Evolutionary conservation across 2,797 vertebrate genomes (phyloP), one percentile per base, ranked within the genome.

Genomic region (Acipenser oxyrinchus): DNA sequence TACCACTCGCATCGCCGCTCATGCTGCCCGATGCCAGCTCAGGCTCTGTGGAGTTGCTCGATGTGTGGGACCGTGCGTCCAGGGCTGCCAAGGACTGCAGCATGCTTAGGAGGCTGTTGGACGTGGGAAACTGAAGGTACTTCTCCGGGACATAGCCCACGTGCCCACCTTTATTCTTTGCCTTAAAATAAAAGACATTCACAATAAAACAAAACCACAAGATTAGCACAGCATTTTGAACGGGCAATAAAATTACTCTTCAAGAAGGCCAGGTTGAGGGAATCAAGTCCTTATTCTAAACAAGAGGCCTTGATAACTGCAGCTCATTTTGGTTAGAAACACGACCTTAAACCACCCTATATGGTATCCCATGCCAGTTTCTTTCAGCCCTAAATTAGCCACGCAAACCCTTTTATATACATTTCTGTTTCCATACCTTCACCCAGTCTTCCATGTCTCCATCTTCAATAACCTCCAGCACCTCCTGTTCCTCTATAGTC

Each of bases 401-500:
- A 37, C 37, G 37, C 37, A 37, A 37, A 37, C 37, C 37, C 37
- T 37, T 37, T 37, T 37, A 37, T 37, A 37, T 37, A 37, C 37
- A 37, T 37, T 37, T 37, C 52, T 9, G 52, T 49, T 23, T 4
- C 8, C 61, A 6, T 88, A 99, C 96, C 94, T 99, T 99, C 70
- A 99, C 96, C 96, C 96, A 99, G 86, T 99, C 96, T 88, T 99
- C 96, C 96, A 99, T 99, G 82, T 99, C 96, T 78, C 96, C 96
- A 4, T 99, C 96, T 77, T 98, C 96, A 72, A 99, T 99, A 62
- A 99, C 96, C 84, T 99, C 96, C 86, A 99, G 66, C 78, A 99
- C 91, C 82, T 99, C 95, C 51, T 96, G 93, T 1, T 98, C 95
- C 81, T 97, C 95, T 73, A 98, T 99, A 71, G 95, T 98, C 86